Evolutionary conservation across 1,140 invertebrate species (phyloP), one percentile per base, ranked within the genome.

Genomic region (Eupristina koningsbergeri): DNA sequence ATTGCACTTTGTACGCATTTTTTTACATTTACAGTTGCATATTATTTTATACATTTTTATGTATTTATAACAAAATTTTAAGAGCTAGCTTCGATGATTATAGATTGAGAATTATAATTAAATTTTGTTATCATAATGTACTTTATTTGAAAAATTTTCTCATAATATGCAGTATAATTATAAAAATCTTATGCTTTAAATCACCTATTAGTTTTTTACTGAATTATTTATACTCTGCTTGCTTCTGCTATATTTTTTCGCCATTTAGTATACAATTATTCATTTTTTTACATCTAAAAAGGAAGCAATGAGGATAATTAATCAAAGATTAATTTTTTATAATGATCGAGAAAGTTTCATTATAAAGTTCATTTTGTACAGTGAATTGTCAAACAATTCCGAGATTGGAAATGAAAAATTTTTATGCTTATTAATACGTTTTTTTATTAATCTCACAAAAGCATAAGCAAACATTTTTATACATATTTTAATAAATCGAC

Each of bases 311-410:
- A 67, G 29, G 15, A 1, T 17, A 67, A 67, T 13, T 36, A 67
- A 67, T 67, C 17, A 34, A 8, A 5, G 15, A 0, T 31, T 67
- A 36, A 36, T 36, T 19, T 6, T 0, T 73, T 41, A 15, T 19
- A 17, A 75, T 75, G 73, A 31, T 53, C 29, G 47, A 75, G 41
- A 75, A 53, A 53, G 34, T 75, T 53, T 75, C 29, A 34, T 53
- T 75, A 17, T n/a, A 47, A 15, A 9, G 29, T 19, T 75, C 73
- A 13, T 75, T 29, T 45, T 19, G 22, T 6, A 15, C 45, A 29
- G 34, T 36, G 64, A 67, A 36, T 17, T 67, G 15, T 67, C 31
- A 7, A 67, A 41, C 29, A 47, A 75, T 6, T 75, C 73, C 1
- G 47, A 75, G 29, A 31, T 34, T 41, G 41, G 47, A 47, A 47